Percentiles rank a stretch among this genome's conserved stretches.
Conservation (phyloP, 2,797 vertebrate species). For the Arremon brunneinucha region DNA sequence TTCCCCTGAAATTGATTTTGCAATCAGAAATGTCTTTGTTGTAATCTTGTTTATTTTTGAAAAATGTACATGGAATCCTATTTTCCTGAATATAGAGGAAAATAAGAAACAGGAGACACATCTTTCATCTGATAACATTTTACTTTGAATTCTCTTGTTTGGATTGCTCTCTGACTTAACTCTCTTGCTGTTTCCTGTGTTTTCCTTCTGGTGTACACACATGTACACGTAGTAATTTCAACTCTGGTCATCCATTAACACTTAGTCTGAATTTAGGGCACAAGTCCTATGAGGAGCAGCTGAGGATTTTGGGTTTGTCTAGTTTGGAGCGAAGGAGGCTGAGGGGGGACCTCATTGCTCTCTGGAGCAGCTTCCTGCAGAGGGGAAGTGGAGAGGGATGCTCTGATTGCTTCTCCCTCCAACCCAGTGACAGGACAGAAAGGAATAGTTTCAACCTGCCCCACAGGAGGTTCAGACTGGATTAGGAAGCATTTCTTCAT, state of each 20-base stretch:
- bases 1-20: conserved; percentile 3
- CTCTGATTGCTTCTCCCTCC: neutral
- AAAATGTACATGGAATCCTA: neutral
- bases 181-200: neutral
- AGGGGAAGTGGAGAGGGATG: neutral
- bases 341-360: neutral
- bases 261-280: neutral
- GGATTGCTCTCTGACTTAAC: neutral
- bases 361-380: neutral
- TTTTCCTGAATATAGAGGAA: neutral
- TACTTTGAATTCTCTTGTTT: neutral
- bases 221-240: neutral
- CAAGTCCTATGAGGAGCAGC: neutral
- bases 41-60: conserved; percentile 21
- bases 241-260: neutral
- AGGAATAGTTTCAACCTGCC: neutral
- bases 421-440: rapidly evolving
- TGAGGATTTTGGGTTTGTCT: neutral
- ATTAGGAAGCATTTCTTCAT: neutral
- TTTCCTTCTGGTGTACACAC: neutral
- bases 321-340: neutral
- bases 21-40: neutral
- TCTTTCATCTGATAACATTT: neutral
- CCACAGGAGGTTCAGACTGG: neutral
- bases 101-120: neutral